Conservation (phyloP, 2,113 vertebrate species). For the Centropristis striata region DNA sequence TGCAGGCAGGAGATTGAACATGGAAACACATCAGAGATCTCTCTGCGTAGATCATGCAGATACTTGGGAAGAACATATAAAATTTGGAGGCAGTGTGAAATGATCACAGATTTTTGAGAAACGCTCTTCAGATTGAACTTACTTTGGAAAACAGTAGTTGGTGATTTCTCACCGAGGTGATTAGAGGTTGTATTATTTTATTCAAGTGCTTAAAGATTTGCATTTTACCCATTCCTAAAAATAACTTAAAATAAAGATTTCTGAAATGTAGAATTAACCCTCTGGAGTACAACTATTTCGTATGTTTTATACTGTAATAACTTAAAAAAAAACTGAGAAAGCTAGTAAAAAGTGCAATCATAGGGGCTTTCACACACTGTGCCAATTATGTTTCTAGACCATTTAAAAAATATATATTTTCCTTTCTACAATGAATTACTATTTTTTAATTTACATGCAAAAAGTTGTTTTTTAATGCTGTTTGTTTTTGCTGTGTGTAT, state of each 20-base stretch:
- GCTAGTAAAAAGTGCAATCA: too few relatives aligned
- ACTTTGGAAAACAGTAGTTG: neutral
- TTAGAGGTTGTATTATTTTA: neutral
- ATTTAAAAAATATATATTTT: too few relatives aligned
- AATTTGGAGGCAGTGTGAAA: constrained; percentile 29
- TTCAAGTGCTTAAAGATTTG: neutral
- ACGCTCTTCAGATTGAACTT: neutral
- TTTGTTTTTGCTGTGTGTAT: too few relatives aligned
- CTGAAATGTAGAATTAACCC: neutral
- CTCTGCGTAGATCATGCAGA: constrained; percentile 57
- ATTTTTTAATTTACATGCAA: too few relatives aligned
- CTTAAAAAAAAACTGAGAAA: too few relatives aligned
- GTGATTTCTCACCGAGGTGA: neutral
- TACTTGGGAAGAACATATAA: constrained; percentile 26
- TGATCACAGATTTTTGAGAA: constrained; percentile 23
- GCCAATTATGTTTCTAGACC: too few relatives aligned
- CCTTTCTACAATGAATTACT: too few relatives aligned
- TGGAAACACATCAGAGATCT: constrained; percentile 68
- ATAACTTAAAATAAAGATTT: neutral
- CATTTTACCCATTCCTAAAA: neutral
- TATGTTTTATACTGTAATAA: too few relatives aligned
- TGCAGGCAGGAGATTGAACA: constrained; percentile 67
- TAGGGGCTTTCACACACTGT: too few relatives aligned
- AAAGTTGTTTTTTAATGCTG: too few relatives aligned
- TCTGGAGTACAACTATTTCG: too few relatives aligned